Conservation (phyloP, 2,113 vertebrate genomes). For the Thamnaconus septentrionalis region DNA sequence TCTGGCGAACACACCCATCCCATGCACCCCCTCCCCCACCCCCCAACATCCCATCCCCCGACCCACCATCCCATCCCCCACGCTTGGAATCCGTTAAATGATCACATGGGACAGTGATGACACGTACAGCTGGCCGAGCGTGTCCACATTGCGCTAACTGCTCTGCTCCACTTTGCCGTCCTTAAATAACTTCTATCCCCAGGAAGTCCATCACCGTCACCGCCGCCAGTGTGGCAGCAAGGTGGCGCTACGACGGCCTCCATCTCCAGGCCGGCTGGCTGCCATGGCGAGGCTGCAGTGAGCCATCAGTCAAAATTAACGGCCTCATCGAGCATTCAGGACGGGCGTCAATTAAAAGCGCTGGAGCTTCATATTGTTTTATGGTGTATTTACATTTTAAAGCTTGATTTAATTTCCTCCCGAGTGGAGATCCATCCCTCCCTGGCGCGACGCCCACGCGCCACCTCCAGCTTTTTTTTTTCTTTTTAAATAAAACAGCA, state of each 20-base stretch:
- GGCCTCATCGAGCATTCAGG: slow-evolving; percentile 59
- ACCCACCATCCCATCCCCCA: slow-evolving; percentile 6
- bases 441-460: slow-evolving; percentile 47
- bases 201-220: slow-evolving; percentile 1
- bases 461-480: slow-evolving; percentile 32
- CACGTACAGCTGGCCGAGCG: slow-evolving; percentile 18
- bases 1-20: too few relatives aligned
- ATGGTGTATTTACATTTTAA: slow-evolving; percentile 78
- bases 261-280: slow-evolving; percentile 33
- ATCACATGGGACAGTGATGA: slow-evolving; percentile 22
- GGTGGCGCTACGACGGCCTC: slow-evolving; percentile 9
- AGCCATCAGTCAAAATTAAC: slow-evolving; percentile 72
- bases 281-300: slow-evolving; percentile 43
- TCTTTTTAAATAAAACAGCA: background rate
- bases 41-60: slow-evolving; percentile 21
- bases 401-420: slow-evolving; percentile 71
- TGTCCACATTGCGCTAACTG: background rate
- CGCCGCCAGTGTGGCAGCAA: background rate
- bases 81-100: slow-evolving; percentile 27
- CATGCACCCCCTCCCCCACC: too few relatives aligned
- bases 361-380: slow-evolving; percentile 73
- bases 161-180: background rate
- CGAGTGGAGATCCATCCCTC: slow-evolving; percentile 52
- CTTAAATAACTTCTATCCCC: background rate
- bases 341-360: slow-evolving; percentile 69